A percentile compares a stretch with the other conserved stretches of the same genome.
Evolutionary conservation across 2,797 vertebrate genomes (phyloP).

Genomic region (Rhabdophis nuchalis): DNA sequence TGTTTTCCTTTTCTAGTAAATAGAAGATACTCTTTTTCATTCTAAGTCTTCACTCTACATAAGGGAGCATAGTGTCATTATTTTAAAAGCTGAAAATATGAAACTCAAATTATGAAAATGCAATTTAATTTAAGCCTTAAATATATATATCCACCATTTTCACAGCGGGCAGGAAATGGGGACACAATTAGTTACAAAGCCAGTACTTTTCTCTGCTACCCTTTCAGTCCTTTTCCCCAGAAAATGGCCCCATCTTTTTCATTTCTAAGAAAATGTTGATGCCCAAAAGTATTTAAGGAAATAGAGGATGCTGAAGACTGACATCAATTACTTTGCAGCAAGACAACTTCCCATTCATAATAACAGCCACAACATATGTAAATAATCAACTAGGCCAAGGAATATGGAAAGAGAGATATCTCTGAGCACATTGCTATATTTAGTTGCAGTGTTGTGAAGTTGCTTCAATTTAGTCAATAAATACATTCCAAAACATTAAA

Average conservation of each 20-base stretch:
- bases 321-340: not conserved
- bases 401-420: not conserved
- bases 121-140: not conserved
- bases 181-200: not conserved
- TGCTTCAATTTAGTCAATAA: not conserved
- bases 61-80: not conserved
- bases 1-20: not conserved
- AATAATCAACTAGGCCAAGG: not conserved
- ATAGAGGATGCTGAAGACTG: not conserved
- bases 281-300: not conserved
- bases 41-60: not conserved
- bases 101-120: not conserved
- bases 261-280: not conserved
- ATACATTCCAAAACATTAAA: not conserved
- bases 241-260: not conserved
- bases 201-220: not conserved
- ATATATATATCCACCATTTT: not conserved
- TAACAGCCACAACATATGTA: not conserved
- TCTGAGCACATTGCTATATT: not conserved
- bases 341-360: not conserved
- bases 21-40: not conserved
- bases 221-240: not conserved
- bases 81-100: not conserved
- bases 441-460: not conserved
- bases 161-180: not conserved